Conservation (phyloP, 2,888 invertebrate genomes). For the Megamerina dolium region DNA sequence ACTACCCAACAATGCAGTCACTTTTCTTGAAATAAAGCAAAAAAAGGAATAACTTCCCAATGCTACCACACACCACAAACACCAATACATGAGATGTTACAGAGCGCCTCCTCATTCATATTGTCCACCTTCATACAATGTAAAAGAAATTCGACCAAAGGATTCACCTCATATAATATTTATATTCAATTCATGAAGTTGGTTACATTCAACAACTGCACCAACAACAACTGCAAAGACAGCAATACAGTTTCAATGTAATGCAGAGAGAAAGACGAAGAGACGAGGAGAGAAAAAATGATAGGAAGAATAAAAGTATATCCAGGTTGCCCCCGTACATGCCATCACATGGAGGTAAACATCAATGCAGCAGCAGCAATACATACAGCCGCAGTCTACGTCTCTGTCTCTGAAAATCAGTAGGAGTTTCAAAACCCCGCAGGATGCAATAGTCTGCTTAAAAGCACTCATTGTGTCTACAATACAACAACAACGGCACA, state of each 20-base stretch:
- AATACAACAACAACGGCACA: no score
- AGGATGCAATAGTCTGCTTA: constrained; percentile 45
- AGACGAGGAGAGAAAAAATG: no score
- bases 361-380: no score
- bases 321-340: no score
- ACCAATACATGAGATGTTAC: not conserved
- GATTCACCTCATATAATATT: not conserved
- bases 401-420: constrained; percentile 9
- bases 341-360: constrained; percentile 22
- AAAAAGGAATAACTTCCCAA: not conserved
- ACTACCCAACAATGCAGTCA: not conserved
- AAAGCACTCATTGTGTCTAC: constrained; percentile 27
- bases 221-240: no score
- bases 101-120: not conserved
- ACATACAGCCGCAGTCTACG: constrained; percentile 3
- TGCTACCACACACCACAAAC: not conserved
- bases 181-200: not conserved
- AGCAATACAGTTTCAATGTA: no score
- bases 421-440: constrained; percentile 36
- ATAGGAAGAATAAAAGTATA: not conserved
- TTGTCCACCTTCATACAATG: constrained; percentile 4
- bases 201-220: no score
- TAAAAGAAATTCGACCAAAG: not conserved
- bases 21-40: not conserved
- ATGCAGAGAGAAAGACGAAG: no score